These are phyloP conservation scores for Slavum lentiscoides DNA, from an alignment of 2,888 invertebrate genomes.

Conservation along the genomic window DNA sequence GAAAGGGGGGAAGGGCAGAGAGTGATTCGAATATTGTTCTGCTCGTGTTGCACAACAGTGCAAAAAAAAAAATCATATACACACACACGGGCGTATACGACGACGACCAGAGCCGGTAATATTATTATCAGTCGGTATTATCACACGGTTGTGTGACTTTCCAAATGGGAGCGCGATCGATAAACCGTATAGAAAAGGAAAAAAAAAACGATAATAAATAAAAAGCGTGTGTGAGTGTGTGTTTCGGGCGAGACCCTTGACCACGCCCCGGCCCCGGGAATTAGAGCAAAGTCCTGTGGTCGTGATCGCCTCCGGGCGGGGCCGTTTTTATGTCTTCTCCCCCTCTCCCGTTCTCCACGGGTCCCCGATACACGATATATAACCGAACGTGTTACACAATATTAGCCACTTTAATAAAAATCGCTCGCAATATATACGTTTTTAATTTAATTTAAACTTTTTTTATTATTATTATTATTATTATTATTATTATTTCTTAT, in stretches of 20 bases:
- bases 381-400: constrained; percentile 11
- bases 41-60: too few species aligned
- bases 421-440: background rate
- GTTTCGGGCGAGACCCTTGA: constrained; percentile 46
- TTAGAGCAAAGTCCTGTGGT: constrained; percentile 44
- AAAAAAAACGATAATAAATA: background rate
- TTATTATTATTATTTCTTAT: background rate
- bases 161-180: constrained; percentile 22
- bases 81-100: background rate
- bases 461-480: background rate
- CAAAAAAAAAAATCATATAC: background rate
- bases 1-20: too few species aligned
- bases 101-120: too few species aligned
- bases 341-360: constrained; percentile 20
- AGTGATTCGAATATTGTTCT: too few species aligned
- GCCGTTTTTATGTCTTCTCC: background rate
- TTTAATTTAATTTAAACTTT: background rate
- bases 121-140: too few species aligned
- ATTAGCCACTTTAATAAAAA: background rate
- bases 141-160: background rate
- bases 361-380: too few species aligned
- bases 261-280: constrained; percentile 50
- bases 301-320: constrained; percentile 39
- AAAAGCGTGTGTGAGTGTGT: background rate
- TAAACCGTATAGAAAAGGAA: constrained; percentile 1